Conservation (phyloP, 2,797 vertebrate genomes). For the Spizella passerina region DNA sequence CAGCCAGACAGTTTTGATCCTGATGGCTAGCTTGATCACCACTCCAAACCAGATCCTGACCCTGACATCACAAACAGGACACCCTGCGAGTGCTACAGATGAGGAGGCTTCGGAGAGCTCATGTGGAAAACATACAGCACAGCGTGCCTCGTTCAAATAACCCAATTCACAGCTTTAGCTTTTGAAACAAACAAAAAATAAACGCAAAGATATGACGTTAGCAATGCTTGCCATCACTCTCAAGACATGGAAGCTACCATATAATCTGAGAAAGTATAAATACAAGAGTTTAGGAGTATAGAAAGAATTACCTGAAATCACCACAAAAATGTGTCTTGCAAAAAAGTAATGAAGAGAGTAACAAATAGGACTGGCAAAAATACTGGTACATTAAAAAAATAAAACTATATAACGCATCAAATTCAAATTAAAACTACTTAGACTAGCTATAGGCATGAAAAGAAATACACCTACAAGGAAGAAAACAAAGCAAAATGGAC, state of each 20-base stretch:
- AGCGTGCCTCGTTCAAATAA: background rate
- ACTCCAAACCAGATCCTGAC: background rate
- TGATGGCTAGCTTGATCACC: background rate
- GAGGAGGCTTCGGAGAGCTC: rapidly evolving
- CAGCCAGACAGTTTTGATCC: background rate
- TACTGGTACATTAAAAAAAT: background rate
- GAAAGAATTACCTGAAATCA: background rate
- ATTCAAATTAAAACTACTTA: background rate
- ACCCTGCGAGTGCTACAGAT: rapidly evolving
- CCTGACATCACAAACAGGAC: rapidly evolving
- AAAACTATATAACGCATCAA: background rate
- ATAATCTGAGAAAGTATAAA: background rate
- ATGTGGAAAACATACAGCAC: background rate
- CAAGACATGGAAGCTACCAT: background rate
- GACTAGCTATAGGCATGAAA: background rate
- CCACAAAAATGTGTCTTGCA: background rate
- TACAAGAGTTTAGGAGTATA: background rate
- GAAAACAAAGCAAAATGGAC: background rate
- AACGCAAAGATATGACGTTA: background rate
- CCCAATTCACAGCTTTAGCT: background rate
- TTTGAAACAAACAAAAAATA: background rate
- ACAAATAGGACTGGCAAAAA: background rate
- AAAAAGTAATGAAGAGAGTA: background rate
- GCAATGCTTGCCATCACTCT: background rate
- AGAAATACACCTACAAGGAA: background rate